Conservation (phyloP, 2,797 vertebrate species). For the Enteromius treurensis region DNA sequence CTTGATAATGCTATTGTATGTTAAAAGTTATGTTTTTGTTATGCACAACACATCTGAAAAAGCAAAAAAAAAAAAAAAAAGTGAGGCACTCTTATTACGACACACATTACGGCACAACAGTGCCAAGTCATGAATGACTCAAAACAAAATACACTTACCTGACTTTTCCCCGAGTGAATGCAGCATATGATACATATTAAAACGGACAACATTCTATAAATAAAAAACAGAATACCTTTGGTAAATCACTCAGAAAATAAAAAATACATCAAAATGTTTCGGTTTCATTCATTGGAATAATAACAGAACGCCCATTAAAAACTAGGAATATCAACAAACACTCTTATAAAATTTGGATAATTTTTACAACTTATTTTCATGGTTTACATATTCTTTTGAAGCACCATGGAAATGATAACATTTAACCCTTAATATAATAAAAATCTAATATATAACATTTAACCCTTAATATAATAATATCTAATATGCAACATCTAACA, state of each 20-base stretch:
- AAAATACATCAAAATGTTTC: neutral
- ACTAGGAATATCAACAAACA: neutral
- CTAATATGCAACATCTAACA: neutral
- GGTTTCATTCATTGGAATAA: constrained; percentile 25
- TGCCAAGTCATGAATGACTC: neutral
- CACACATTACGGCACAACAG: neutral
- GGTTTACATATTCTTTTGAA: neutral
- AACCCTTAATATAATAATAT: too few species aligned
- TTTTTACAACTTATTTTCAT: neutral
- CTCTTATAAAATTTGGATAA: neutral
- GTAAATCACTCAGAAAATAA: neutral
- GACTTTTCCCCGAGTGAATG: constrained; percentile 70
- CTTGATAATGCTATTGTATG: neutral
- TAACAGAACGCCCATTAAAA: neutral
- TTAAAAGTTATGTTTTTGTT: neutral
- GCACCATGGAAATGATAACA: neutral
- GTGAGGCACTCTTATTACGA: neutral
- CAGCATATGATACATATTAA: constrained; percentile 72
- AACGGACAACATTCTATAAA: constrained; percentile 76
- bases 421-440: too few species aligned
- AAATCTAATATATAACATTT: neutral
- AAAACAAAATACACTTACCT: constrained; percentile 69
- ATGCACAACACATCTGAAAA: neutral
- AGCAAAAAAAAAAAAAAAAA: neutral
- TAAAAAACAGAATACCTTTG: constrained; percentile 29